These are phyloP conservation scores for Bombus sylvicola DNA, from an alignment of 1,140 invertebrate genomes.

Conservation along the genomic window DNA sequence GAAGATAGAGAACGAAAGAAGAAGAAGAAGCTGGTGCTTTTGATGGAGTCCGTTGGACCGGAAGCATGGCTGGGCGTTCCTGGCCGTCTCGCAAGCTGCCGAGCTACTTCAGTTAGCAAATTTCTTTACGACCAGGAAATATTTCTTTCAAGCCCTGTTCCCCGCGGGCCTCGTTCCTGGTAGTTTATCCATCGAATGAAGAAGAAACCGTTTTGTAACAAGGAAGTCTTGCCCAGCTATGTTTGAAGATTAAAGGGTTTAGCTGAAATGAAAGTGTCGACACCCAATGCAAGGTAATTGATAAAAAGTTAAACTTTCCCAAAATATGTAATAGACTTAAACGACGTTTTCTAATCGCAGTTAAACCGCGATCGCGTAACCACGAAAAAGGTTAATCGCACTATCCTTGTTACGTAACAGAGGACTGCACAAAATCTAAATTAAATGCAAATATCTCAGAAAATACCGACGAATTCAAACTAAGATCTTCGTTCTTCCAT, in stretches of 20 bases:
- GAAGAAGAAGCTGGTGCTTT: conserved; percentile 49
- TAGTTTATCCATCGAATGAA: neutral
- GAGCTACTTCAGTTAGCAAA: conserved; percentile 18
- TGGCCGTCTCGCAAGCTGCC: neutral
- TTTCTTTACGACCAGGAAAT: conserved; percentile 19
- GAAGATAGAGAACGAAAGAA: neutral
- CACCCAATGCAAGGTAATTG: neutral
- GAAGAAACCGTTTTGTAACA: neutral
- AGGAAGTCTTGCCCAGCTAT: no score
- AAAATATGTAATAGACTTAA: neutral
- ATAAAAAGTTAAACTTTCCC: no score
- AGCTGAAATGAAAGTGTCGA: neutral
- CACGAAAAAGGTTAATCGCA: no score
- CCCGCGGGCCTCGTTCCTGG: no score
- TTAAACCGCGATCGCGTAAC: neutral
- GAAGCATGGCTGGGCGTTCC: neutral
- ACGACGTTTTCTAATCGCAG: neutral
- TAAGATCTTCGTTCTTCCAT: neutral
- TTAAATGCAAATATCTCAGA: neutral
- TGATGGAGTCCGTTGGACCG: conserved; percentile 53
- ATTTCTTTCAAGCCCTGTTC: neutral
- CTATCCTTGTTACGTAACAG: no score
- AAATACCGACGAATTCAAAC: neutral
- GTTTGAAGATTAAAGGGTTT: neutral
- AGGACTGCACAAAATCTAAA: neutral